Evolutionary conservation across 2,888 invertebrate species (phyloP).

Genomic region (Dorcus parallelipipedus): DNA sequence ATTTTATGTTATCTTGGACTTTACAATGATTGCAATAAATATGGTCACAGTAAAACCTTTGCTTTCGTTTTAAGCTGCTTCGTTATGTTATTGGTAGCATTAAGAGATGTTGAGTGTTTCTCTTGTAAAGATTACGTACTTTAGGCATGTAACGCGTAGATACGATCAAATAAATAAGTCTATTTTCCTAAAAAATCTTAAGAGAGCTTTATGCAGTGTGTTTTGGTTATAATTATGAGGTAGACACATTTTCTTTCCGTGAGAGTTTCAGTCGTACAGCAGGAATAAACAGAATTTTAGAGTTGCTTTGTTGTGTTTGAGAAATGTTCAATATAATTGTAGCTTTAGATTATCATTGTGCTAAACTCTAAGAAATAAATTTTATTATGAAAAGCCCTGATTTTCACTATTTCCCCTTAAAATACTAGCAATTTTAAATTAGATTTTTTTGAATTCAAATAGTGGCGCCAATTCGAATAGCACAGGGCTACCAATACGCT

Average conservation of each 20-base stretch:
- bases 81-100: not conserved
- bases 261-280: constrained; percentile 8
- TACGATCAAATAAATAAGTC: constrained; percentile 4
- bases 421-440: not conserved
- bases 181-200: constrained; percentile 12
- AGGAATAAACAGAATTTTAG: constrained; percentile 1
- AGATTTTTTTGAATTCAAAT: no score
- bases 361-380: constrained; percentile 11
- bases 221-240: constrained; percentile 17
- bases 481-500: no score
- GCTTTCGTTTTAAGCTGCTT: no score
- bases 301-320: constrained; percentile 11
- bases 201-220: constrained; percentile 13
- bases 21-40: no score
- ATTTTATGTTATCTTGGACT: no score
- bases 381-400: constrained; percentile 9
- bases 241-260: constrained; percentile 9
- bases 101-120: not conserved
- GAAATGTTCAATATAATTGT: constrained; percentile 1
- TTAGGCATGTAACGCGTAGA: not conserved
- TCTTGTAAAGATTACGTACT: not conserved
- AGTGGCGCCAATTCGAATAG: no score
- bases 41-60: no score
- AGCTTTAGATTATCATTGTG: constrained; percentile 16
- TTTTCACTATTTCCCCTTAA: not conserved